Base-by-base conservation (phyloP, 2,797 vertebrate species). In the Acrocephalus scirpaceus region DNA sequence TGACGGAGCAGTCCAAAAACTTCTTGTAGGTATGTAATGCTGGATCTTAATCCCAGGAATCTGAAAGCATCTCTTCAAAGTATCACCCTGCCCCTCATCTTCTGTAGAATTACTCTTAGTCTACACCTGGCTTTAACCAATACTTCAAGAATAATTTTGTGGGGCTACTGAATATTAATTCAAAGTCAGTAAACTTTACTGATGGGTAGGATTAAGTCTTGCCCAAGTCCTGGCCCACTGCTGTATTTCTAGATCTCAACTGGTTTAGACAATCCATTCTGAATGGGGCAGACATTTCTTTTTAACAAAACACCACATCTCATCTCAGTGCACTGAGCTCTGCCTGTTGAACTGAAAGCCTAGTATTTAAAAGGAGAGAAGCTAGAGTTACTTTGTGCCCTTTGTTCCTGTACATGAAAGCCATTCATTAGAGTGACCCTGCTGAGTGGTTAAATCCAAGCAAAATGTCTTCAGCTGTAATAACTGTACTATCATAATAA, bases 371-470 rank as follows among this genome's bases (percentile, higher is more conserved):
- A 71, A 40, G 44, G 64, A 72, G 1, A 66, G 70, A 29, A 61
- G 23, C 30, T 30, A 8, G 47, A 87, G 56, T 82, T 74, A 51
- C 66, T 83, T 50, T 81, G 65, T 86, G 82, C 67, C 88, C 56
- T 71, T 86, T 94, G 53, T 78, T 93, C 69, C 88, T 69, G 20
- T 38, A 90, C 45, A 51, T 30, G 54, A 95, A 97, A 96, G 73
- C 51, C 53, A 54, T 42, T 97, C 74, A 91, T 91, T 79, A 95
- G 72, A 45, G 47, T 57, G 78, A 53, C 79, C 86, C 79, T 76
- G 51, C 26, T n/a, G 48, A 71, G 67, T 50, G 34, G 75, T 89
- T 88, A 90, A 96, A 93, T 70, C 44, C 82, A 86, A 90, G 80
- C 36, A 90, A 95, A 96, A 27, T 64, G 91, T 69, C 36, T 76